phyloP scores from a whole-genome alignment of 2,888 invertebrate species.

The Mythimna ferrago region DNA sequence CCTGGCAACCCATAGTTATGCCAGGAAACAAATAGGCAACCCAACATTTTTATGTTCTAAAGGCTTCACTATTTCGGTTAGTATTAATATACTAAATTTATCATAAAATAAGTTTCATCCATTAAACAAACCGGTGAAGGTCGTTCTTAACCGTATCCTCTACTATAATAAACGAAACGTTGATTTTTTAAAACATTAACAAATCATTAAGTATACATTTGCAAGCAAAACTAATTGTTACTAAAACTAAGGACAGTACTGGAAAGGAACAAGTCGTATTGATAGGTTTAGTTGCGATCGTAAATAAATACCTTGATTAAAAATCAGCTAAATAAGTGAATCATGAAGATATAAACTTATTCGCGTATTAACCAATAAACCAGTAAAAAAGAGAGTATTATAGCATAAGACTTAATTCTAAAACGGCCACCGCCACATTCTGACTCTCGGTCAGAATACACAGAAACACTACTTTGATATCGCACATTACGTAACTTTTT shows the following conservation, averaged over 20 bases:
- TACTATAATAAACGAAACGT: too few species aligned
- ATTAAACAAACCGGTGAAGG: too few species aligned
- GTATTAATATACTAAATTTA: too few species aligned
- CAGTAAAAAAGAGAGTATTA: neutral
- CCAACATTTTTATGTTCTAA: too few species aligned
- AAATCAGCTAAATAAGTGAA: neutral
- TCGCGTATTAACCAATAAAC: neutral
- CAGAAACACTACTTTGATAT: constrained; percentile 25
- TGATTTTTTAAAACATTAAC: neutral
- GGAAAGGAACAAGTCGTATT: neutral
- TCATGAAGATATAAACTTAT: neutral
- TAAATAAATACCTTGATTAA: neutral
- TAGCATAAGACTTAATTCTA: constrained; percentile 1
- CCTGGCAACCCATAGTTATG: too few species aligned
- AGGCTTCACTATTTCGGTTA: too few species aligned
- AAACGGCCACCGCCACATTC: constrained; percentile 5
- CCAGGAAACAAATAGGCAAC: too few species aligned
- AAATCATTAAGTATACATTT: neutral
- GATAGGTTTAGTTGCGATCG: neutral
- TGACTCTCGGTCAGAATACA: constrained; percentile 19
- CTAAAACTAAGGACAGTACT: too few species aligned
- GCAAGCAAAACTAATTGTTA: neutral
- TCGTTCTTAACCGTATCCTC: too few species aligned
- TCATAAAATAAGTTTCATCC: too few species aligned
- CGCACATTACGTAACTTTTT: constrained; percentile 2